Percentiles rank a stretch among this genome's conserved stretches.
Conservation (phyloP, 2,113 vertebrate species). For the Rhodinocichla rosea region DNA sequence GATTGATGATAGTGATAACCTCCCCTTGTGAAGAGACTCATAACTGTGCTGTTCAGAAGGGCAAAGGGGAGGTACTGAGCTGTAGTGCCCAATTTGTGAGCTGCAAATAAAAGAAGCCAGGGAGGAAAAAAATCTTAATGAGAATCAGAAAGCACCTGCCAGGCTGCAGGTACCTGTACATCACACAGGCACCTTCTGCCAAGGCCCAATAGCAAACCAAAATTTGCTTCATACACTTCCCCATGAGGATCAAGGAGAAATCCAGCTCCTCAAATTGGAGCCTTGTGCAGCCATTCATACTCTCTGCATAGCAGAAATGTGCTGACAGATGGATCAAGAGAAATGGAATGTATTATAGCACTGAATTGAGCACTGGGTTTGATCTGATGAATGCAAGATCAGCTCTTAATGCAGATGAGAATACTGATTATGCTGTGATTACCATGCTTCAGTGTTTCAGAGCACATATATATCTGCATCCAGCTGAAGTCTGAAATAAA, state of each 20-base stretch:
- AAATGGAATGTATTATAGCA: background rate
- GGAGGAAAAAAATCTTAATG: background rate
- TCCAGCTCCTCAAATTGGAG: background rate
- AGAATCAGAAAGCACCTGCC: background rate
- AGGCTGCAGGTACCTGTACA: background rate
- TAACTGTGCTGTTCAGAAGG: background rate
- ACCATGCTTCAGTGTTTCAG: background rate
- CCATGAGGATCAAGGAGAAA: background rate
- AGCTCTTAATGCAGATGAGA: slow-evolving; percentile 32
- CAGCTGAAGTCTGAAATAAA: background rate
- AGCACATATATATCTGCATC: background rate
- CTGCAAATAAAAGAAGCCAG: background rate
- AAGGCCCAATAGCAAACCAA: background rate
- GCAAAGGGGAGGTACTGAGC: background rate
- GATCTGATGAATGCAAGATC: slow-evolving; percentile 11
- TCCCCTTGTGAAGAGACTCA: background rate
- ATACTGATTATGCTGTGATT: slow-evolving; percentile 25
- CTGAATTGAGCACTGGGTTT: background rate
- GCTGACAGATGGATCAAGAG: slow-evolving; percentile 7
- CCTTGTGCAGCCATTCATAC: background rate
- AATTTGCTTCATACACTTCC: background rate
- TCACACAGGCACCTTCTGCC: background rate
- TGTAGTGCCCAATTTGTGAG: background rate
- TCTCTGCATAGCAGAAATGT: background rate
- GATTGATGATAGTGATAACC: background rate